These are phyloP conservation scores for Xestoiulus laeticollis DNA, from an alignment of 2,888 invertebrate species.

Conservation along the genomic window DNA sequence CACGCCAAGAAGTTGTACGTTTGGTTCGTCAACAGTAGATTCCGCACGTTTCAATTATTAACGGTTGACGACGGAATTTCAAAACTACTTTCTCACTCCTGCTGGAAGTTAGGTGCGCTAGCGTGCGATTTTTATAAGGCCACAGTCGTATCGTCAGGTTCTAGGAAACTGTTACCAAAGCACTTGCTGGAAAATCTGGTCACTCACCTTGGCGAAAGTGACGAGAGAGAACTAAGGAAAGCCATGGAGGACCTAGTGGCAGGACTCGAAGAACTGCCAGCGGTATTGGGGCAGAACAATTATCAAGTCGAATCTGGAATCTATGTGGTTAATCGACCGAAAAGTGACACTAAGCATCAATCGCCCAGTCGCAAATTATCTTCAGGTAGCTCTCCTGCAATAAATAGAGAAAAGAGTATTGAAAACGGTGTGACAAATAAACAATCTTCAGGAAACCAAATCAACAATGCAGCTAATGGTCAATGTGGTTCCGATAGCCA, in stretches of 20 bases:
- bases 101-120: conserved; percentile 29
- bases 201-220: background rate
- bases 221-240: background rate
- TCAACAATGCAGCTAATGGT: background rate
- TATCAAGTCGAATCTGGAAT: conserved; percentile 49
- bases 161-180: background rate
- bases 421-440: background rate
- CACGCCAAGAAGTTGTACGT: conserved; percentile 13
- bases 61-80: conserved; percentile 32
- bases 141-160: background rate
- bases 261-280: background rate
- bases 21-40: background rate
- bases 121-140: conserved; percentile 45
- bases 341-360: background rate
- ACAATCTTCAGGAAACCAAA: background rate
- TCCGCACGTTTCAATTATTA: conserved; percentile 36
- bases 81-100: background rate
- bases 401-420: background rate
- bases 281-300: background rate
- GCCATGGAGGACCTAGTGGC: background rate
- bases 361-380: background rate
- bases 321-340: conserved; percentile 44
- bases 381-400: background rate
- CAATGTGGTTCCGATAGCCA: background rate
- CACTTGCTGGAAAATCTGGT: background rate